phyloP scores from a whole-genome alignment of 1,140 invertebrate genomes.

The Leucophenga varia region DNA sequence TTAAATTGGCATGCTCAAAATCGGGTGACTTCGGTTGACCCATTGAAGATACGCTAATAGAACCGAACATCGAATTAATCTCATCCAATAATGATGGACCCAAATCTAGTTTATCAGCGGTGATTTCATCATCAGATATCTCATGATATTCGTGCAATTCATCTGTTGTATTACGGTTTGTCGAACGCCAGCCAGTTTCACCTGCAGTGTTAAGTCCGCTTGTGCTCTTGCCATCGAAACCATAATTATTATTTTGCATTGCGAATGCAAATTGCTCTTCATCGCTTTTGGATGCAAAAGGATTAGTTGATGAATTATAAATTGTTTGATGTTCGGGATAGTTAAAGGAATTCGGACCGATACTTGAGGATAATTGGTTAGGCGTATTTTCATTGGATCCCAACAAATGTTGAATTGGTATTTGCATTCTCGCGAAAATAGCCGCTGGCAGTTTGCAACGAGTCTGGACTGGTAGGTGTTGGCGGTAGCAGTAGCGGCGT shows the following conservation, averaged over 20 bases:
- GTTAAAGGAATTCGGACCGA: slow-evolving; percentile 42
- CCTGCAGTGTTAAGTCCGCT: slow-evolving; percentile 4
- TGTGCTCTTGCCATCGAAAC: slow-evolving; percentile 33
- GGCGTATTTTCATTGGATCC: slow-evolving; percentile 51
- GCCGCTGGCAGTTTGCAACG: slow-evolving; percentile 56
- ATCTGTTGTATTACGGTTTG: slow-evolving; percentile 27
- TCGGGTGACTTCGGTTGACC: slow-evolving; percentile 59
- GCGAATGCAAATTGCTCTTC: slow-evolving; percentile 39
- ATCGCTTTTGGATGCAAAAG: slow-evolving; percentile 39
- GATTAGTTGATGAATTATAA: slow-evolving; percentile 40
- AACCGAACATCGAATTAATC: slow-evolving; percentile 91
- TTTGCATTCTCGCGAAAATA: slow-evolving; percentile 46
- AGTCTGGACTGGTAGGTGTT: slow-evolving; percentile 60
- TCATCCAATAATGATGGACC: slow-evolving; percentile 92
- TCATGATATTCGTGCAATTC: slow-evolving; percentile 86
- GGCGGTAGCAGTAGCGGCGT: slow-evolving; percentile 59
- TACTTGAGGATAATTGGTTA: slow-evolving; percentile 28
- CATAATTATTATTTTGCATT: slow-evolving; percentile 48
- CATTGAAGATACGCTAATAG: slow-evolving; percentile 57
- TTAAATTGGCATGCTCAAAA: slow-evolving; percentile 66
- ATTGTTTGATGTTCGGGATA: slow-evolving; percentile 26
- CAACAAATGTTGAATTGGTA: slow-evolving; percentile 47
- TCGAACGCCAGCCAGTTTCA: slow-evolving; percentile 26
- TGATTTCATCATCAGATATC: slow-evolving; percentile 84
- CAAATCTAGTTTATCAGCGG: slow-evolving; percentile 72